Conservation (phyloP, 2,113 vertebrate species). For the rabbit (Oryctolagus cuniculus) region mOryCun1.1 NC_091436.1:3337501-3338000, state of each 20-base stretch:
- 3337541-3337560: too few species aligned
- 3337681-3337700: neutral
- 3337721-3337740: neutral
- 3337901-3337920: neutral
- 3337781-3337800: too few species aligned
- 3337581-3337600: too few species aligned
- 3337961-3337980: accelerated
- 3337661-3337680: neutral
- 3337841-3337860: neutral
- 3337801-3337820: neutral
- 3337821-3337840: neutral
- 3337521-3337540: too few species aligned
- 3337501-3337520: neutral
- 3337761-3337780: accelerated
- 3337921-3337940: neutral
- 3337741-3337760: neutral
- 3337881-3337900: neutral
- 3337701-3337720: neutral
- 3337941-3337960: neutral
- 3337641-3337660: neutral
- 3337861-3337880: neutral
- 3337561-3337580: too few species aligned
- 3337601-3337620: too few species aligned
- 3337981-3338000: accelerated
- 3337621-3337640: too few species aligned